Evolutionary conservation across 2,797 vertebrate species (phyloP).

Genomic region (Hozukius guyotensis): DNA sequence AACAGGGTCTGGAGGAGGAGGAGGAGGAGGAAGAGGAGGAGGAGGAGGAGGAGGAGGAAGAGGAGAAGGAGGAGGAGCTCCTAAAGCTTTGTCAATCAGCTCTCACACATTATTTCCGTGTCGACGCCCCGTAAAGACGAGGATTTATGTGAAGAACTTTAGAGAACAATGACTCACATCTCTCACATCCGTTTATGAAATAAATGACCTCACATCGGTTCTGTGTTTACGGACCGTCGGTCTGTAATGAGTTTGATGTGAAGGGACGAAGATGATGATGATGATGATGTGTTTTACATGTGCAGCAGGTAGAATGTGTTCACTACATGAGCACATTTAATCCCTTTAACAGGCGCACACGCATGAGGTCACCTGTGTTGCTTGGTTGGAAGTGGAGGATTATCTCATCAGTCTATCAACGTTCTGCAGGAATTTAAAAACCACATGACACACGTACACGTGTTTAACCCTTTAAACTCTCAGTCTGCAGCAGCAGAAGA

Average conservation of each 20-base stretch:
- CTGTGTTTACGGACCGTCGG: constrained; percentile 36
- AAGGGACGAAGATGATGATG: constrained; percentile 18
- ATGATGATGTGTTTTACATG: constrained; percentile 41
- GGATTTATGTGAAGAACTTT: constrained; percentile 17
- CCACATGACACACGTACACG: not conserved
- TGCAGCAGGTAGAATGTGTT: constrained; percentile 42
- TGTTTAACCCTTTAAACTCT: not conserved
- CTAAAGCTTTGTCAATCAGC: not conserved
- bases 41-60: too few relatives aligned
- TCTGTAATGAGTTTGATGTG: constrained; percentile 24
- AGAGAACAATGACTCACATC: constrained; percentile 20
- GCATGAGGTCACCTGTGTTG: constrained; percentile 49
- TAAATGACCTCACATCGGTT: constrained; percentile 39
- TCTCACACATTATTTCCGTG: constrained; percentile 15
- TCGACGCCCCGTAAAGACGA: constrained; percentile 7
- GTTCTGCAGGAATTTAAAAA: not conserved
- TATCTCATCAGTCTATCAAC: constrained; percentile 19
- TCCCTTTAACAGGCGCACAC: constrained; percentile 37
- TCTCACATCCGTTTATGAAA: constrained; percentile 47
- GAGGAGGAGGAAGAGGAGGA: not conserved
- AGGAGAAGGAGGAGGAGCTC: not conserved
- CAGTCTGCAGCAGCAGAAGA: not conserved
- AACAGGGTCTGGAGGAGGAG: not conserved
- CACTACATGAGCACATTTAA: constrained; percentile 43
- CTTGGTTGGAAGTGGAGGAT: constrained; percentile 24